Conservation (phyloP, 2,113 vertebrate species). For the Eolophus roseicapilla region DNA sequence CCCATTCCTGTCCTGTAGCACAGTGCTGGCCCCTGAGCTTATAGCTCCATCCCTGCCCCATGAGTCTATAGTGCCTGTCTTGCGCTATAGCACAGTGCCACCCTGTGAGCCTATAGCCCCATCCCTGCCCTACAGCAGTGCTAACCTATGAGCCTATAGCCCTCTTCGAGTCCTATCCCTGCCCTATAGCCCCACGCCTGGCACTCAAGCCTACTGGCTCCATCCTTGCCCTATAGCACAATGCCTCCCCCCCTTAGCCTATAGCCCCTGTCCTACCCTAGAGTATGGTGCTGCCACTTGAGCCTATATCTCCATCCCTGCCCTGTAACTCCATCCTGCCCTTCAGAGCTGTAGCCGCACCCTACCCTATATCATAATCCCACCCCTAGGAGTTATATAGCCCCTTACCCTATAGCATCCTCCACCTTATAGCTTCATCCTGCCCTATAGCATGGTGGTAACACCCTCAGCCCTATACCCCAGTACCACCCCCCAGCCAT, state of each 20-base stretch:
- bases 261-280: not conserved
- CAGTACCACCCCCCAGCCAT: too few relatives aligned
- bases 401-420: too few relatives aligned
- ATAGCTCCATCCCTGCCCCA: not conserved
- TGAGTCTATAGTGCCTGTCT: not conserved
- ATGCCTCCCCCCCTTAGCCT: not conserved
- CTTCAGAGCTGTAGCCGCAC: too few relatives aligned
- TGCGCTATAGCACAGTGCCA: too few relatives aligned
- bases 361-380: not conserved
- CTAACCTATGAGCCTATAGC: not conserved
- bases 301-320: not conserved
- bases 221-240: too few relatives aligned
- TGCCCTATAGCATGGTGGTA: not conserved
- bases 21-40: not conserved
- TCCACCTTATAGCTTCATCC: not conserved
- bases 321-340: not conserved
- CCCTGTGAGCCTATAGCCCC: not conserved
- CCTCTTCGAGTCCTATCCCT: not conserved
- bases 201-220: not conserved
- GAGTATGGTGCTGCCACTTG: not conserved
- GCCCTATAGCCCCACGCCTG: not conserved
- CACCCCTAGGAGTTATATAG: fast-evolving
- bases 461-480: too few relatives aligned
- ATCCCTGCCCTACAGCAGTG: not conserved
- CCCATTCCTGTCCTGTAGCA: not conserved